Evolutionary conservation across 2,113 vertebrate genomes (phyloP), one percentile per base, ranked within the genome.

Genomic region (Rafetus swinhoei): DNA sequence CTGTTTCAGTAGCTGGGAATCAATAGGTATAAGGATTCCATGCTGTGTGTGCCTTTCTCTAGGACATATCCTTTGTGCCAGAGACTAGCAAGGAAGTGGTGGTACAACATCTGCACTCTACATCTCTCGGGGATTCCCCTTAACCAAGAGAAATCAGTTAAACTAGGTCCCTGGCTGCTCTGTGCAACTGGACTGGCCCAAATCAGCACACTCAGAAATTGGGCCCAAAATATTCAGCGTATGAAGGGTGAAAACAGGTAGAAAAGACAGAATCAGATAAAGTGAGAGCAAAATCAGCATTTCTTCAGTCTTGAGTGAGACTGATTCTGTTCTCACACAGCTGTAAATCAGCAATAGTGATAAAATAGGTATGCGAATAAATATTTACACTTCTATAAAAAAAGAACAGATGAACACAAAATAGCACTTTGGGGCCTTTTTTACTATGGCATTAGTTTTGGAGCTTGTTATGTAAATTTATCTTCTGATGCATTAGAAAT

Each of bases 281-380:
- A 45, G 45, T 45, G 45, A 45, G 45, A 45, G 45, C 45, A 45
- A 45, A 45, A 45, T 45, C 45, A 45, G 45, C 45, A 45, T 45
- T 45, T 45, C 45, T 45, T 45, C 45, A 45, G 45, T 45, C 45
- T 45, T 45, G 45, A 45, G 5, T 45, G 45, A 45, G 45, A 45
- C 45, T 45, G 45, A 45, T 45, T 45, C 45, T 45, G 45, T 45
- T 45, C 45, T 45, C 45, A 45, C 45, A 45, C 45, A 45, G 6
- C 45, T 45, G 90, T 96, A 94, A 95, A 95, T 97, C 92, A 96
- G 95, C 95, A 84, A 95, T 96, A 55, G 27, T 93, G 72, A 65
- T 65, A 94, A 94, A 92, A 57, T 56, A 90, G 88, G 92, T 89
- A 92, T 89, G 54, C 55, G 88, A 96, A 93, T 80, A 96, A n/a